Base-by-base conservation (phyloP, 2,888 invertebrate genomes). In the Drosophila anomalata region DNA sequence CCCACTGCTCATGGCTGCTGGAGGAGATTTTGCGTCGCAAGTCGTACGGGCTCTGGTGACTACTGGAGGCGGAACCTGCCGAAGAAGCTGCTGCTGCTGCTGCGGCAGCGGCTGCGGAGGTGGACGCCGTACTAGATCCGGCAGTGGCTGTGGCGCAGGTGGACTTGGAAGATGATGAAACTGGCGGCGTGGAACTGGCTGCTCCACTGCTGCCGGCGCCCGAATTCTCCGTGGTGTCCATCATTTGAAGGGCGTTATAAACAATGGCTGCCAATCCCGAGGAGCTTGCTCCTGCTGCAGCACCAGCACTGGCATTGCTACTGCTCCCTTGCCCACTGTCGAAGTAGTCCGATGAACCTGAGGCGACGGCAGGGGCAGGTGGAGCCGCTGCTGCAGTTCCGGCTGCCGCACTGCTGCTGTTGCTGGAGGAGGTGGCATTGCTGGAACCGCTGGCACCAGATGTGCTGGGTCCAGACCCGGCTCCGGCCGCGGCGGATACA, bases 11-110 rank as follows among this genome's bases (percentile, higher is more conserved):
- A 56, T 91, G 91, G 62, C 79, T 88, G 69, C 69, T 90, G 44
- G 87, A 76, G 54, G 90, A 79, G 75, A 91, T 96, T 92, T 97
- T 97, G 85, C 97, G 94, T 73, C 97, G 94, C 89, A 97, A 93
- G 92, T 97, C 97, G 91, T 97, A 97, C 2, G 97, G 97, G 77
- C 97, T 96, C 91, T 97, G 97, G 92, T 97, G 97, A 77, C 93
- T 93, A 72, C 89, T 90, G 51, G 88, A 70, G 36, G 54, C 36
- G 8, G 72, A 22, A 22, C 50, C 44, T 8, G 65, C 33, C 22
- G 67, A 24, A 5, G 46, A 44, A 7, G 70, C 46, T 20, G 73
- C 70, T 12, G 54, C 73, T 20, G 46, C 50, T 9, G 69, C 46
- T 20, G 73, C 70, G 11, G 54, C 73, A 17, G 54, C 73, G 17